These are phyloP conservation scores for Phyllopteryx taeniolatus DNA, from an alignment of 2,113 vertebrate species.

Conservation along the genomic window DNA sequence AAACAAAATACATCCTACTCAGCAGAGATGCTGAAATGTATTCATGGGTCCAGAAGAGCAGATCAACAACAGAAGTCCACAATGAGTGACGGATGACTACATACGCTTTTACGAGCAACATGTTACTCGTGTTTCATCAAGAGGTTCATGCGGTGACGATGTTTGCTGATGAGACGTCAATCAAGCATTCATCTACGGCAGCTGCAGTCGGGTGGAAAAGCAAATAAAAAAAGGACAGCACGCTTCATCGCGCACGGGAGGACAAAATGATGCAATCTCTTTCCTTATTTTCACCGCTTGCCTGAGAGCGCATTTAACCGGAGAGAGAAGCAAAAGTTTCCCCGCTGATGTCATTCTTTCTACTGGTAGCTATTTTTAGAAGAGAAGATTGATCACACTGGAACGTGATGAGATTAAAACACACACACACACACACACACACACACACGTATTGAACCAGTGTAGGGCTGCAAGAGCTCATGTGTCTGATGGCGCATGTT, in stretches of 20 bases:
- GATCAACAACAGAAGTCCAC: no score
- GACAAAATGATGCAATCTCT: neutral
- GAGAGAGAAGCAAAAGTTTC: neutral
- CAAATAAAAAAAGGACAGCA: slow-evolving; percentile 25
- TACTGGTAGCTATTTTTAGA: slow-evolving; percentile 19
- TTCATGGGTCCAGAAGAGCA: no score
- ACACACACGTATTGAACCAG: neutral
- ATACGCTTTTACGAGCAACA: neutral
- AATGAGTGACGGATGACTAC: no score
- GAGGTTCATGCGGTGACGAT: slow-evolving; percentile 2
- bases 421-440: neutral
- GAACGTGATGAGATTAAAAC: slow-evolving; percentile 1
- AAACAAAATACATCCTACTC: no score
- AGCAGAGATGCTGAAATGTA: no score
- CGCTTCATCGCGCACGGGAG: neutral
- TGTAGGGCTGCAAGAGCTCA: neutral
- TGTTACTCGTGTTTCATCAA: neutral
- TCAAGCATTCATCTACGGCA: slow-evolving; percentile 30
- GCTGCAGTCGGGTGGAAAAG: slow-evolving; percentile 36
- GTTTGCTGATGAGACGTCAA: slow-evolving; percentile 22
- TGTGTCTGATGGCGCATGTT: neutral
- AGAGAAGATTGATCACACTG: neutral
- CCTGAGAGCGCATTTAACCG: neutral
- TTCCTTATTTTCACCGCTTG: neutral
- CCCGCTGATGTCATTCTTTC: neutral